phyloP scores from a whole-genome alignment of 2,888 invertebrate genomes.

The Ichneumoninae sp. region DNA sequence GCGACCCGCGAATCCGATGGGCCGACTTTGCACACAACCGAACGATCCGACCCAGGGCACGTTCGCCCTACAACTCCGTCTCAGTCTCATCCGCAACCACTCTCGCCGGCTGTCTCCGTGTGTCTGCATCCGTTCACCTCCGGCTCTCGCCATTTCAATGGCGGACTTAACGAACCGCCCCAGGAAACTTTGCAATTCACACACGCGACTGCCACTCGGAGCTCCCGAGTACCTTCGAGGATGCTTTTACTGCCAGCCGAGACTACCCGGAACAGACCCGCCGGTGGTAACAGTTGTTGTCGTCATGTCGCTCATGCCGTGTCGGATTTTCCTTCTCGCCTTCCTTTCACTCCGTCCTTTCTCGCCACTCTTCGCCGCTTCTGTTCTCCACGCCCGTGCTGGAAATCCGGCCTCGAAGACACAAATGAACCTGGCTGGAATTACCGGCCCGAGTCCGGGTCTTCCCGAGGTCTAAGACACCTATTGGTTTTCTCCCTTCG shows the following conservation, averaged over 20 bases:
- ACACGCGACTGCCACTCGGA: constrained; percentile 49
- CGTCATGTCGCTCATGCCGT: neutral
- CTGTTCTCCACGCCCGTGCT: neutral
- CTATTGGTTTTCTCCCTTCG: neutral
- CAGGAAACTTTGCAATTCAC: constrained; percentile 56
- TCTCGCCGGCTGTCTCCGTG: neutral
- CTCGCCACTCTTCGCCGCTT: neutral
- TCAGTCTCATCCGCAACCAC: constrained; percentile 9
- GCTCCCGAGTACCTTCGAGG: constrained; percentile 1
- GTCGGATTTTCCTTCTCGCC: neutral
- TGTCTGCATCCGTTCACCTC: neutral
- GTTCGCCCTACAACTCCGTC: neutral
- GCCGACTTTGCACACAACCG: no score
- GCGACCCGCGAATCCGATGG: no score
- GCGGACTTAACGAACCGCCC: constrained; percentile 62
- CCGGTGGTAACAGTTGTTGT: neutral
- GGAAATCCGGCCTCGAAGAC: constrained; percentile 1
- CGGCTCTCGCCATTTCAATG: constrained; percentile 47
- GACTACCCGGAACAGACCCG: neutral
- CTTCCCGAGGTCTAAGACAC: constrained; percentile 26
- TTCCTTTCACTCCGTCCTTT: neutral
- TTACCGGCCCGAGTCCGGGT: constrained; percentile 27
- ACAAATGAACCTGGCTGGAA: constrained; percentile 15
- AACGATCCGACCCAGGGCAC: neutral
- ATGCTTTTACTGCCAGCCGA: neutral